A percentile compares a stretch with the other conserved stretches of the same genome.
These are phyloP conservation scores for Holothuria scabra DNA, from an alignment of 53 echinoderm and acorn worm genomes.

Conservation along the genomic window DNA sequence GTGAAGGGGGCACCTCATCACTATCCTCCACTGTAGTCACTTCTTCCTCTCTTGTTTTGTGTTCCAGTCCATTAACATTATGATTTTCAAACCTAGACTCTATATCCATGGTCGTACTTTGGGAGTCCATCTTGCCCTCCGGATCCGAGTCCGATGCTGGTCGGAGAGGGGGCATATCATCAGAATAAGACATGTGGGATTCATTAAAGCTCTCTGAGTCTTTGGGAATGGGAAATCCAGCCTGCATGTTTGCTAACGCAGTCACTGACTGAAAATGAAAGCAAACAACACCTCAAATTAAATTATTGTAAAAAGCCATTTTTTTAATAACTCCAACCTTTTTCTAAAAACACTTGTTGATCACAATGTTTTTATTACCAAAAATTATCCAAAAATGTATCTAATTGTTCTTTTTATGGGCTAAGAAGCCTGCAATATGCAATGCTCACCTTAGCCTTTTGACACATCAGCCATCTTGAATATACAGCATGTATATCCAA, in stretches of 20 bases:
- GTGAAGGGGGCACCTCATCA: conserved; percentile 1
- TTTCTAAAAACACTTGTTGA: no score
- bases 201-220: conserved; percentile 33
- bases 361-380: no score
- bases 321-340: no score
- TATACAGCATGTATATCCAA: no score
- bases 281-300: no score
- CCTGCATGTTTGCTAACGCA: conserved; percentile 27
- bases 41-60: conserved; percentile 3
- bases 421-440: no score
- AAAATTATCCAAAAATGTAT: no score
- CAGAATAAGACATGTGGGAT: not conserved
- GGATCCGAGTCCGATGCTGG: not conserved
- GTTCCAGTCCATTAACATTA: not conserved
- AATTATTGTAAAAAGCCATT: no score
- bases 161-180: not conserved
- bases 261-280: conserved; percentile 8
- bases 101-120: conserved; percentile 17
- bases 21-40: not conserved
- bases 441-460: no score
- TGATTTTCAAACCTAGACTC: conserved; percentile 34
- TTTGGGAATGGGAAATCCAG: conserved; percentile 29
- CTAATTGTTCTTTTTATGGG: no score
- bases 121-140: not conserved
- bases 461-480: no score